Conservation (phyloP, 2,888 invertebrate genomes). For the Himalopsyche kuldschensis region DNA sequence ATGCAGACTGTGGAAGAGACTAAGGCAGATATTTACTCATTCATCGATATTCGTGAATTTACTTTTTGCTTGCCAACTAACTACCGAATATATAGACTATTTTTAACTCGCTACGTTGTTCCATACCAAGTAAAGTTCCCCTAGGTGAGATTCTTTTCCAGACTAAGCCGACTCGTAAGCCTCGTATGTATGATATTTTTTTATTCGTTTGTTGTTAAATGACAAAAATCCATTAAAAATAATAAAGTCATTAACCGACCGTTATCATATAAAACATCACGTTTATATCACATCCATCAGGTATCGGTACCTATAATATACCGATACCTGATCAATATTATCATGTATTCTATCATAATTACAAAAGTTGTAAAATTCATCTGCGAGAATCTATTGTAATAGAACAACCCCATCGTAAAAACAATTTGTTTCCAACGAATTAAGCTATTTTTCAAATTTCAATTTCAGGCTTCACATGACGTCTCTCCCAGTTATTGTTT, state of each 20-base stretch:
- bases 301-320: neutral
- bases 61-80: no score
- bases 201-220: neutral
- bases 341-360: neutral
- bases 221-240: neutral
- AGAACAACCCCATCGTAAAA: neutral
- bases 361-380: neutral
- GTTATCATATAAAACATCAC: neutral
- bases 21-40: no score
- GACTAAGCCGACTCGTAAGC: no score
- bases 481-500: neutral
- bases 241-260: neutral
- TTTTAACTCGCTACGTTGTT: no score
- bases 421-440: neutral
- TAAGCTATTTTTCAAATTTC: conserved; percentile 12
- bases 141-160: no score
- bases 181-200: no score
- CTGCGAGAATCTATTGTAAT: neutral
- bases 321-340: no score
- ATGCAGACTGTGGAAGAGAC: no score
- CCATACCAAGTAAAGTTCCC: no score
- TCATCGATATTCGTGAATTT: no score
- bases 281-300: neutral
- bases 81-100: no score
- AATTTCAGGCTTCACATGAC: neutral